phyloP scores from a whole-genome alignment of 2,888 invertebrate species.

The Melinaea marsaeus region DNA sequence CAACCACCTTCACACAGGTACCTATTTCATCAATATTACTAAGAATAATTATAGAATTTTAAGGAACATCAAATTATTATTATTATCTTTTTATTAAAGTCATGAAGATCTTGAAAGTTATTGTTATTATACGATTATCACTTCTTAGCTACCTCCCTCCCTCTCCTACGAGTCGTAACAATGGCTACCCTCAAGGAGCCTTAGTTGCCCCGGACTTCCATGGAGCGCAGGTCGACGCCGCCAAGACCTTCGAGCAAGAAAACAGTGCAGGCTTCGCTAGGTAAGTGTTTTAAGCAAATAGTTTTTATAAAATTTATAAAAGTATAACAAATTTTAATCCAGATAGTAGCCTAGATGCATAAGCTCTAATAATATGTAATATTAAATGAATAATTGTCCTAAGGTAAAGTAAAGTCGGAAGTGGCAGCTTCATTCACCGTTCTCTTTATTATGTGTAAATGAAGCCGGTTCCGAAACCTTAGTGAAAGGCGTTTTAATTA shows the following conservation, averaged over 20 bases:
- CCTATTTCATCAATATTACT: not conserved
- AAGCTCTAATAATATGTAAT: too few species aligned
- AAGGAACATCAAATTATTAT: not conserved
- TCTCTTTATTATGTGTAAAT: too few species aligned
- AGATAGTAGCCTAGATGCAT: too few species aligned
- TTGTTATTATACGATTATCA: too few species aligned
- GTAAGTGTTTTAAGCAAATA: constrained; percentile 33
- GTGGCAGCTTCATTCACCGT: too few species aligned
- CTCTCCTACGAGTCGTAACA: constrained; percentile 41
- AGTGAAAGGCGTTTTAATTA: too few species aligned
- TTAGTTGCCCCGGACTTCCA: constrained; percentile 35
- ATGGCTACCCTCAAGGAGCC: constrained; percentile 48
- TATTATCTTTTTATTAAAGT: constrained; percentile 2
- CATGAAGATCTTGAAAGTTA: not conserved
- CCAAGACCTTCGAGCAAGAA: constrained; percentile 42
- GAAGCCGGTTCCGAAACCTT: too few species aligned
- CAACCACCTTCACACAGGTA: constrained; percentile 67
- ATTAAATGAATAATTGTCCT: too few species aligned
- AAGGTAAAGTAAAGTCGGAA: too few species aligned
- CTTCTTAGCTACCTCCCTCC: constrained; percentile 63
- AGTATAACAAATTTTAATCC: too few species aligned
- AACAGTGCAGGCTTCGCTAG: constrained; percentile 46
- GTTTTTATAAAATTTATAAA: too few species aligned
- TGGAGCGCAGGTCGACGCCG: constrained; percentile 51
- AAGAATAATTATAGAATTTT: not conserved